A percentile compares a stretch with the other conserved stretches of the same genome.
Conservation (phyloP, 2,113 vertebrate species). For the Poicephalus meyeri region DNA sequence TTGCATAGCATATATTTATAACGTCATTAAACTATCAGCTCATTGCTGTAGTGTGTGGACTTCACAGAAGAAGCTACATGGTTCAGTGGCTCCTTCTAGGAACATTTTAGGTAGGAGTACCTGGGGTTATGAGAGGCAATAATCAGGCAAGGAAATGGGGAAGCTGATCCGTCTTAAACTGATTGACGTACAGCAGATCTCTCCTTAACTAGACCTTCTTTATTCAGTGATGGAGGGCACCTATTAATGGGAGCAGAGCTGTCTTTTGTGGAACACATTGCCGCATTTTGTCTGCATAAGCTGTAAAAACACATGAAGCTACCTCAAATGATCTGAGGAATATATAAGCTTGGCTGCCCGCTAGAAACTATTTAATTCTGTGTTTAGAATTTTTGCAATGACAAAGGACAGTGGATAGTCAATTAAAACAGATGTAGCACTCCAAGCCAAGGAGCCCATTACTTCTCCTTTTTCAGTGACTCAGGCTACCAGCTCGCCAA, state of each 20-base stretch:
- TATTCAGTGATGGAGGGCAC: background rate
- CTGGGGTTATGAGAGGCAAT: background rate
- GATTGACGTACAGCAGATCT: background rate
- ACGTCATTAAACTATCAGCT: background rate
- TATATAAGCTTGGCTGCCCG: background rate
- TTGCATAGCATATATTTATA: background rate
- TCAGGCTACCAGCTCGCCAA: background rate
- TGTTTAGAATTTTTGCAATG: slow-evolving; percentile 16
- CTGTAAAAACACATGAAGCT: background rate
- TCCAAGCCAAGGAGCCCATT: background rate
- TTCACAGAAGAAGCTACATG: background rate
- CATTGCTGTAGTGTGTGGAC: background rate
- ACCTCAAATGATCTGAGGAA: background rate
- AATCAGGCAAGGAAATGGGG: background rate
- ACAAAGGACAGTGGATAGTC: background rate
- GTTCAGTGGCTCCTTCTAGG: background rate
- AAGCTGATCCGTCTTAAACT: background rate
- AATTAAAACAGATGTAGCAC: background rate
- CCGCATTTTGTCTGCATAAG: background rate
- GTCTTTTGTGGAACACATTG: background rate
- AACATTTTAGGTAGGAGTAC: background rate
- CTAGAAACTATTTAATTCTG: background rate
- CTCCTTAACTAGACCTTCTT: background rate
- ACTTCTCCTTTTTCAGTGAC: background rate
- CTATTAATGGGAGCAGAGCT: background rate